These are phyloP conservation scores for Drosophila picticornis DNA, from an alignment of 2,888 invertebrate species.

Conservation along the genomic window DNA sequence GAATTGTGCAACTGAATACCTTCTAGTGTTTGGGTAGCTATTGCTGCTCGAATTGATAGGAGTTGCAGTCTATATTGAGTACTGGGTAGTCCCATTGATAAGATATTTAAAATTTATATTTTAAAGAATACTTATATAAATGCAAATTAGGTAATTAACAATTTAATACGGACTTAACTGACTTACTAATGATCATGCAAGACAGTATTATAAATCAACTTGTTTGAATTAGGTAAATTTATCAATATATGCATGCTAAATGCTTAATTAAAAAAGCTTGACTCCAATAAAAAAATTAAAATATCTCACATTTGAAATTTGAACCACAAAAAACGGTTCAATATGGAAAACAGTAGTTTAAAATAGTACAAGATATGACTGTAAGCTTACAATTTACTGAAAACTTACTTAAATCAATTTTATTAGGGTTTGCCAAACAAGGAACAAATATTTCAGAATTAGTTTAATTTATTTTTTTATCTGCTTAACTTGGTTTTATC, in stretches of 20 bases:
- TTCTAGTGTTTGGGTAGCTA: constrained; percentile 20
- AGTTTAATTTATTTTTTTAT: neutral
- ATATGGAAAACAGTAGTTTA: neutral
- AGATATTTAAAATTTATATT: neutral
- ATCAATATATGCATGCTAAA: neutral
- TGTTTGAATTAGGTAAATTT: neutral
- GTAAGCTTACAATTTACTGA: neutral
- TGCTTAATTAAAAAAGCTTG: neutral
- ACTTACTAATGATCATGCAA: too few species aligned
- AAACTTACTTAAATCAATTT: neutral
- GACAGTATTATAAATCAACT: neutral
- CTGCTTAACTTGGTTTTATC: neutral
- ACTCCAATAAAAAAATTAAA: neutral
- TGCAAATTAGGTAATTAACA: neutral
- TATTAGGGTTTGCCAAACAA: neutral
- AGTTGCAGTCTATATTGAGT: constrained; percentile 3
- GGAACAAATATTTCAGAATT: neutral
- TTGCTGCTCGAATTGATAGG: constrained; percentile 20
- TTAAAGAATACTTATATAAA: neutral
- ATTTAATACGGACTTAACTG: neutral
- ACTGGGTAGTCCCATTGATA: neutral
- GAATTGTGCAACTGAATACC: constrained; percentile 8
- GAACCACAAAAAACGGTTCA: neutral
- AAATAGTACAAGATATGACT: neutral
- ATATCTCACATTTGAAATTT: neutral